Percentiles rank a stretch among this genome's conserved stretches.
These are phyloP conservation scores for Caenorhabditis sulstoni DNA, from an alignment of 2,888 invertebrate species.

Conservation along the genomic window DNA sequence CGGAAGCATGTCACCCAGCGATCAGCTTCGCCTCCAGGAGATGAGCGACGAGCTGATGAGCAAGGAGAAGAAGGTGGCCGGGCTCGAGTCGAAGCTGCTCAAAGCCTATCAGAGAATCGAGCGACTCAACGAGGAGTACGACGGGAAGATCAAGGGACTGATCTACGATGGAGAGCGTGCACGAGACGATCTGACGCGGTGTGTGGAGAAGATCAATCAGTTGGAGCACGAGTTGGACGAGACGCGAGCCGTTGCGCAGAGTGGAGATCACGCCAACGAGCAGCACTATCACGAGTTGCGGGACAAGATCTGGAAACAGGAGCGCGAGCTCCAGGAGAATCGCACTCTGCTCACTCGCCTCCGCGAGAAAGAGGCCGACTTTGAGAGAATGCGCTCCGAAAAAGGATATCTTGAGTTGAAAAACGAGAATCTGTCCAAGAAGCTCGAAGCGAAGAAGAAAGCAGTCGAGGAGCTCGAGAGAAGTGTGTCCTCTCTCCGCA, in stretches of 20 bases:
- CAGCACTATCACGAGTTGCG: slow-evolving; percentile 46
- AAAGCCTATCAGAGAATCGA: slow-evolving; percentile 58
- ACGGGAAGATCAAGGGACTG: slow-evolving; percentile 41
- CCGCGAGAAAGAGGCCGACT: slow-evolving; percentile 54
- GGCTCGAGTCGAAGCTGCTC: slow-evolving; percentile 50
- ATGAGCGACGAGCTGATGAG: slow-evolving; percentile 47
- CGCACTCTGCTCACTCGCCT: slow-evolving; percentile 40
- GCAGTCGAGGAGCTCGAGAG: slow-evolving; percentile 62
- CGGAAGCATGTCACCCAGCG: slow-evolving; percentile 38
- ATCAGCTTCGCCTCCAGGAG: slow-evolving; percentile 50
- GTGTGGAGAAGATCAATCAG: slow-evolving; percentile 41
- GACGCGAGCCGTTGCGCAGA: slow-evolving; percentile 27
- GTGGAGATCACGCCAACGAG: slow-evolving; percentile 40
- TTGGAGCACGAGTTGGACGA: slow-evolving; percentile 47
- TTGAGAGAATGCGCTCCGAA: slow-evolving; percentile 58
- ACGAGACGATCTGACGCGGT: slow-evolving; percentile 40
- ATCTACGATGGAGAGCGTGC: slow-evolving; percentile 52
- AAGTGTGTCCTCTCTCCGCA: slow-evolving; percentile 58
- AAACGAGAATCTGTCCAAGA: slow-evolving; percentile 63
- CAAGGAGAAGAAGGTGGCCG: slow-evolving; percentile 49
- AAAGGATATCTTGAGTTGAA: slow-evolving; percentile 64
- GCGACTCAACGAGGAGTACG: slow-evolving; percentile 51
- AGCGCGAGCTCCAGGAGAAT: slow-evolving; percentile 56
- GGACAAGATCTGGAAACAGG: slow-evolving; percentile 58
- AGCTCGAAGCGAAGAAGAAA: slow-evolving; percentile 64